These are phyloP conservation scores for Apotomis turbidana DNA, from an alignment of 2,888 invertebrate genomes.

Conservation along the genomic window DNA sequence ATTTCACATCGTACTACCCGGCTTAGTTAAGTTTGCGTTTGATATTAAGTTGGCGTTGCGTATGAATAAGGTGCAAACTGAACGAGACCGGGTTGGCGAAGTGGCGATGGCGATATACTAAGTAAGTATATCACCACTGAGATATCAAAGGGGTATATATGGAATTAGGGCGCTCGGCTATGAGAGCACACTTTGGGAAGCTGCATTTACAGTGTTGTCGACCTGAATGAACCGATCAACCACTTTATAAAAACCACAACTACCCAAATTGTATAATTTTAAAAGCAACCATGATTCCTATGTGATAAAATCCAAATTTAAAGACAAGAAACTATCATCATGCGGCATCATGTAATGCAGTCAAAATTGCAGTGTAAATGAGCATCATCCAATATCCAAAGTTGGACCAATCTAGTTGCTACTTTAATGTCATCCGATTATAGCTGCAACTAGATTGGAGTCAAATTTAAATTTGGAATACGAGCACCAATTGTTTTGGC, in stretches of 20 bases:
- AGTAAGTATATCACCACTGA: no score
- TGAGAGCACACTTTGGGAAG: no score
- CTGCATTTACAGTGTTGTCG: background rate
- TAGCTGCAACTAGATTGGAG: background rate
- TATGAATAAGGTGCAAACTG: no score
- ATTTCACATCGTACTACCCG: no score
- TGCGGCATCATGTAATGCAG: background rate
- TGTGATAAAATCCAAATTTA: background rate
- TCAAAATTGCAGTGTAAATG: background rate
- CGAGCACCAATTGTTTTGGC: slow-evolving; percentile 6
- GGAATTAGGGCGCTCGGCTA: no score
- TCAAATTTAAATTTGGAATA: background rate
- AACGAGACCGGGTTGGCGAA: no score
- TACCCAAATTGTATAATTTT: background rate
- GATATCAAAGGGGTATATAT: no score
- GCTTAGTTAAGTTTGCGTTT: no score
- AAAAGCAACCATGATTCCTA: background rate
- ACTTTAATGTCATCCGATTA: background rate
- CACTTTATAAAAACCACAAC: background rate
- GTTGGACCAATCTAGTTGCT: background rate
- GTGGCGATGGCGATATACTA: no score
- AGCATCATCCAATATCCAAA: background rate
- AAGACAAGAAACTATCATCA: background rate
- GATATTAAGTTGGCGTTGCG: no score
- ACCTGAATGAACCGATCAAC: background rate